Conservation (phyloP, 2,888 invertebrate species). For the Anthoptus insignis region DNA sequence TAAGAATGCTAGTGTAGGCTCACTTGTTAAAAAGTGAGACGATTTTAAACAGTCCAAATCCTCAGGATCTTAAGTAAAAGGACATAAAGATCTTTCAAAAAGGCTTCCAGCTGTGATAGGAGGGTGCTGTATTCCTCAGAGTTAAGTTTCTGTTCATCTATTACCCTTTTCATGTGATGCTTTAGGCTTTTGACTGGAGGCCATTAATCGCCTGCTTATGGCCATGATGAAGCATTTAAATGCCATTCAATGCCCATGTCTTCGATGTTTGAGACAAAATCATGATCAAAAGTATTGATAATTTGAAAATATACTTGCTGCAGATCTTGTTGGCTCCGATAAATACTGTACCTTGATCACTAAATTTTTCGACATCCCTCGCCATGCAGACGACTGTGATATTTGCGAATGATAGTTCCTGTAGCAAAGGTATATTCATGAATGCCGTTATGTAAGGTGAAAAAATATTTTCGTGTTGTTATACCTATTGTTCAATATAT, state of each 20-base stretch:
- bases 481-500: background rate
- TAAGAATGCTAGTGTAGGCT: too few relatives aligned
- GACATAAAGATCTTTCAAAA: conserved; percentile 43
- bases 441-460: background rate
- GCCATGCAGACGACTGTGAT: background rate
- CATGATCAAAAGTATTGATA: background rate
- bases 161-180: conserved; percentile 30
- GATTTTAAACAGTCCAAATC: conserved; percentile 40
- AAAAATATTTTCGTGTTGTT: background rate
- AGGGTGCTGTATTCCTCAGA: conserved; percentile 43
- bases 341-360: background rate
- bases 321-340: conserved; percentile 36
- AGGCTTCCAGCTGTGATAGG: conserved; percentile 43
- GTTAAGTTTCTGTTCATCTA: conserved; percentile 35
- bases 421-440: background rate
- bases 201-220: conserved; percentile 38
- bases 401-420: background rate
- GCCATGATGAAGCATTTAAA: conserved; percentile 41
- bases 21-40: conserved; percentile 40
- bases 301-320: conserved; percentile 13
- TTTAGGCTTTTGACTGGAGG: conserved; percentile 36
- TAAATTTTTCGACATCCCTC: background rate
- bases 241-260: conserved; percentile 37
- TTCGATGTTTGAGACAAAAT: conserved; percentile 19
- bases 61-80: conserved; percentile 40